A percentile compares a stretch with the other conserved stretches of the same genome.
These are phyloP conservation scores for Danio rerio DNA, from an alignment of 2,113 vertebrate species.

Conservation along the genomic window GRCz12tu NC_133196.1:46020001-46020500, in stretches of 20 bases:
- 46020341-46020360: no score
- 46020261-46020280: neutral
- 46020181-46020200: neutral
- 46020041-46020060: constrained; percentile 38
- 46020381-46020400: no score
- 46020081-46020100: constrained; percentile 34
- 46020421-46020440: no score
- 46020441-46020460: no score
- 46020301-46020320: no score
- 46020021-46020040: constrained; percentile 39
- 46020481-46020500: no score
- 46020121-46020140: constrained; percentile 5
- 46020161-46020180: neutral
- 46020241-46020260: neutral
- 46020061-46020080: constrained; percentile 48
- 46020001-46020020: constrained; percentile 31
- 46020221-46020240: neutral
- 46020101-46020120: neutral
- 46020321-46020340: no score
- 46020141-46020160: constrained; percentile 16
- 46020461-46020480: no score
- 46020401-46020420: no score
- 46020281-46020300: no score
- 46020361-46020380: no score
- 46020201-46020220: neutral